These are phyloP conservation scores for Blastomussa wellsi DNA, from an alignment of 92 coral and sea anemone species.

Conservation along the genomic window DNA sequence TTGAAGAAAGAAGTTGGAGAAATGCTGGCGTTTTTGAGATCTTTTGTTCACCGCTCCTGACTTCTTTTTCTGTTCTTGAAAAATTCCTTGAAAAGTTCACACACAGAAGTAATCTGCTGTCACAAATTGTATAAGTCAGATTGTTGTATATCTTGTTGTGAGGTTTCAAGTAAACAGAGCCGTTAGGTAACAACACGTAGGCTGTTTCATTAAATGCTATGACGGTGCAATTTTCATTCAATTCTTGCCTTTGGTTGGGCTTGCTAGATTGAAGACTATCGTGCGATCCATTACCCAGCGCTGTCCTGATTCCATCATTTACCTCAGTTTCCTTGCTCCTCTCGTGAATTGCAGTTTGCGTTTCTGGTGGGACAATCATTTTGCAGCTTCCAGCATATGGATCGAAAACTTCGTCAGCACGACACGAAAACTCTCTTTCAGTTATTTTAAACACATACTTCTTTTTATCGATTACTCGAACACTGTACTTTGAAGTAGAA, in stretches of 20 bases:
- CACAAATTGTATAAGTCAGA: background rate
- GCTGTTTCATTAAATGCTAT: conserved; percentile 9
- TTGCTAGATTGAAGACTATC: background rate
- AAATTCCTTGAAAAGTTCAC: background rate
- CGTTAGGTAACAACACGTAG: background rate
- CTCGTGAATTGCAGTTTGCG: background rate
- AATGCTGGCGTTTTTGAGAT: background rate
- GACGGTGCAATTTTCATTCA: conserved; percentile 8
- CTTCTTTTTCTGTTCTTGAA: background rate
- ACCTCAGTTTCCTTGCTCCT: background rate
- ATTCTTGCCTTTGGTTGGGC: background rate
- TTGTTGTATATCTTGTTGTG: background rate
- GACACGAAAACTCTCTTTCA: conserved; percentile 5
- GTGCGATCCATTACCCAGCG: too few relatives aligned
- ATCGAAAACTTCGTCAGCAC: conserved; percentile 37
- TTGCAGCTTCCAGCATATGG: conserved; percentile 39
- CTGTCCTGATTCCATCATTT: background rate
- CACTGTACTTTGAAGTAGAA: conserved; percentile 36
- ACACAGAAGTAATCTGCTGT: background rate
- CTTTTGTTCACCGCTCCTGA: too few relatives aligned
- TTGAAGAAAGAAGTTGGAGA: background rate
- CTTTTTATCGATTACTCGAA: background rate
- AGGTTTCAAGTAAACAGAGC: background rate
- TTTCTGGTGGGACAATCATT: background rate
- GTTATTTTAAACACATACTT: background rate